Evolutionary conservation across 2,888 invertebrate genomes (phyloP).

Genomic region (Tiliacea citrago): DNA sequence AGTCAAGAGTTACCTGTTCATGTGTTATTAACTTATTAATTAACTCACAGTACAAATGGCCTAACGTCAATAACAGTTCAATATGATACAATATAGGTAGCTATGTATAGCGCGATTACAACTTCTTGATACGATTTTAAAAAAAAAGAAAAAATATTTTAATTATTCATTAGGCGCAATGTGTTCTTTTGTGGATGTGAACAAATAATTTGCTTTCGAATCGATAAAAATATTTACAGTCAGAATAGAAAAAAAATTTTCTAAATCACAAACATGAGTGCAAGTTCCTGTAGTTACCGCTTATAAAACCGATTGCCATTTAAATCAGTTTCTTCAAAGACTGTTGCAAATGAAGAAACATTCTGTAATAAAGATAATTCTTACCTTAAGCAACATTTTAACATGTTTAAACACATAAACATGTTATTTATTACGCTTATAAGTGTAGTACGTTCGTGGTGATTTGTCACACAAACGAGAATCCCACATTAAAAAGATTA

Average conservation of each 20-base stretch:
- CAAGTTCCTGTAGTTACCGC: not conserved
- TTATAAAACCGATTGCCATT: conserved; percentile 2
- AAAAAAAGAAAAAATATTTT: not conserved
- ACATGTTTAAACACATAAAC: too few species aligned
- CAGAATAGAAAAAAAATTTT: not conserved
- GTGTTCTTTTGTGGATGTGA: not conserved
- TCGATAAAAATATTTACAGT: not conserved
- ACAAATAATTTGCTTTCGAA: not conserved
- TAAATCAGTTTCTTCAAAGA: conserved; percentile 10
- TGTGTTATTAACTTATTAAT: conserved; percentile 55
- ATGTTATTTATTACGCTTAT: conserved; percentile 28
- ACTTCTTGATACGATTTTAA: conserved; percentile 35
- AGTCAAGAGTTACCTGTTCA: conserved; percentile 42
- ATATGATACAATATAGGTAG: conserved; percentile 29
- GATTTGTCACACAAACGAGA: conserved; percentile 35
- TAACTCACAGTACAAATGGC: conserved; percentile 58
- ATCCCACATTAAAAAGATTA: conserved; percentile 37
- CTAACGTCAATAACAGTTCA: conserved; percentile 51
- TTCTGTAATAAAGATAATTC: conserved; percentile 36
- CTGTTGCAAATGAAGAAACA: conserved; percentile 1
- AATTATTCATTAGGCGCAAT: not conserved
- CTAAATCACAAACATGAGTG: too few species aligned
- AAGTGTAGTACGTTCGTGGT: conserved; percentile 18
- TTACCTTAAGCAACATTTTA: too few species aligned
- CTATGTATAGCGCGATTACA: conserved; percentile 31